Percentiles rank a stretch among this genome's conserved stretches.
These are phyloP conservation scores for Ferdinandea cuprea DNA, from an alignment of 2,888 invertebrate genomes.

Conservation along the genomic window DNA sequence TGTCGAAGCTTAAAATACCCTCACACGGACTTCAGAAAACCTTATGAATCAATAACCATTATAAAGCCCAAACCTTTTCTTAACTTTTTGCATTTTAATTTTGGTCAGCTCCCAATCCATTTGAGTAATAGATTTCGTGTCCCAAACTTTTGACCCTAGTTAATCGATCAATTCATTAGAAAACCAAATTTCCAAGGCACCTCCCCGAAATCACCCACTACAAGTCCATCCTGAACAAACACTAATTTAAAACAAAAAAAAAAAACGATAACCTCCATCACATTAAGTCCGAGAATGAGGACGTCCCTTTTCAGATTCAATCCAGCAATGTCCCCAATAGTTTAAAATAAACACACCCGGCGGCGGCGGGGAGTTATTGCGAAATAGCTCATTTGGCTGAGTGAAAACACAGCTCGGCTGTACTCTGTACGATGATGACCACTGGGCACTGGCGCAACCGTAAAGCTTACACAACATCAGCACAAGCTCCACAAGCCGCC, in stretches of 20 bases:
- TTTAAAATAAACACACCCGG: constrained; percentile 61
- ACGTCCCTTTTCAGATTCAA: constrained; percentile 10
- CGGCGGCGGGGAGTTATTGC: constrained; percentile 30
- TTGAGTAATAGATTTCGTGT: constrained; percentile 25
- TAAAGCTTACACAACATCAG: constrained; percentile 40
- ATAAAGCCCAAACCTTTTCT: not conserved
- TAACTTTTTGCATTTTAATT: not conserved
- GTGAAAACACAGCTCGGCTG: constrained; percentile 7
- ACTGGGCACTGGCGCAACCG: constrained; percentile 16
- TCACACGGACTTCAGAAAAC: too few species aligned
- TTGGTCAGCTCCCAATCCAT: not conserved
- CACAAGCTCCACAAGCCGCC: constrained; percentile 11
- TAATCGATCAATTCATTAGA: constrained; percentile 29
- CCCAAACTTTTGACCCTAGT: constrained; percentile 1
- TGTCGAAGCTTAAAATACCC: too few species aligned
- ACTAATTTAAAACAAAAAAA: constrained; percentile 7
- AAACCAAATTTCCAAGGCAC: constrained; percentile 28
- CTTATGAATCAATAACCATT: too few species aligned
- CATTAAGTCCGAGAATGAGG: constrained; percentile 2
- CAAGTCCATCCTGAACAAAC: constrained; percentile 48
- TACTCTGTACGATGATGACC: constrained; percentile 48
- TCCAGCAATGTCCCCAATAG: constrained; percentile 26
- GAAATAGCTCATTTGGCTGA: constrained; percentile 57
- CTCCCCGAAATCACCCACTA: not conserved
- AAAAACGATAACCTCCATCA: not conserved